Evolutionary conservation across 2,113 vertebrate species (phyloP).

Genomic region (Noturus placidus): DNA sequence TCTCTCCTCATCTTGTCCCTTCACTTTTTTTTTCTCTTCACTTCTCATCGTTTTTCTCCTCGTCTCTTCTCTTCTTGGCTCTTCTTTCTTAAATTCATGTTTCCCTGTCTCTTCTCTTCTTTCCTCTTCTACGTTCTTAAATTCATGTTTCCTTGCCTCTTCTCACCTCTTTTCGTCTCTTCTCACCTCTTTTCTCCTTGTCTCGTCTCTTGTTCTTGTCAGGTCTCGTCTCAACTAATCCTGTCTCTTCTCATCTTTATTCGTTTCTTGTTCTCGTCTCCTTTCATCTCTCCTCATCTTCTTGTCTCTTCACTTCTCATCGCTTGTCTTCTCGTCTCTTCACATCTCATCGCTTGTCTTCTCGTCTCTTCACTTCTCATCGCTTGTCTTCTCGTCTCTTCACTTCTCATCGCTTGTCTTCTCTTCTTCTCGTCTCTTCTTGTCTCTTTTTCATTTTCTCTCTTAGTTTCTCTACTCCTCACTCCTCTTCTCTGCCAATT

Average conservation of each 20-base stretch:
- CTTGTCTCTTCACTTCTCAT: background rate
- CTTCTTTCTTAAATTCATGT: no score
- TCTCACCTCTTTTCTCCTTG: background rate
- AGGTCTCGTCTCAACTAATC: background rate
- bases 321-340: background rate
- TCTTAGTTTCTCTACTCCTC: no score
- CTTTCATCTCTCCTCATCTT: background rate
- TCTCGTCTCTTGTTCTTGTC: background rate
- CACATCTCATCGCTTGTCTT: accelerated
- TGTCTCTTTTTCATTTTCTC: no score
- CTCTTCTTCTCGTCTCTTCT: background rate
- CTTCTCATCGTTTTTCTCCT: no score
- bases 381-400: background rate
- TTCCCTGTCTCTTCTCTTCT: background rate
- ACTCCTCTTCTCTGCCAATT: no score
- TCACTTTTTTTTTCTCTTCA: background rate
- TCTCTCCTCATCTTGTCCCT: background rate
- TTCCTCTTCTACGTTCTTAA: background rate
- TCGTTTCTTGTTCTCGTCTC: background rate
- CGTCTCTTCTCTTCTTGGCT: background rate
- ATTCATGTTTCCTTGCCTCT: no score
- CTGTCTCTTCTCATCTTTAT: background rate
- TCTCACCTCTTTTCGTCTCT: background rate
- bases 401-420: background rate
- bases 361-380: background rate